These are phyloP conservation scores for Tringa solitaria DNA, from an alignment of 2,113 vertebrate genomes.

Conservation along the genomic window DNA sequence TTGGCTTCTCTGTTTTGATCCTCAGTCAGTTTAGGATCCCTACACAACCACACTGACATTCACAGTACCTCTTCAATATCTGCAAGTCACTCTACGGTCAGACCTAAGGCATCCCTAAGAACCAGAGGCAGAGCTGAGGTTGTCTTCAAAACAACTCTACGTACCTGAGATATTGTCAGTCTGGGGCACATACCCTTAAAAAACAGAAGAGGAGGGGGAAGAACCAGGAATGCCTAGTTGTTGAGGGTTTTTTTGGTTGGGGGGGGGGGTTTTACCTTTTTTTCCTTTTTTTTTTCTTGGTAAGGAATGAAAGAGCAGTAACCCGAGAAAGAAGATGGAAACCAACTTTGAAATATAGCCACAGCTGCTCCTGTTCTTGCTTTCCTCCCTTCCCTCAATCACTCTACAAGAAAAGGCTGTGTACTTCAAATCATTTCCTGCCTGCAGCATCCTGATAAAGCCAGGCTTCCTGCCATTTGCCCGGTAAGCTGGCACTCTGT, in stretches of 20 bases:
- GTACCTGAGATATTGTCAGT: neutral
- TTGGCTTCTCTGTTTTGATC: neutral
- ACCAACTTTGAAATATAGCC: conserved; percentile 16
- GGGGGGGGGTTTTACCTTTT: neutral
- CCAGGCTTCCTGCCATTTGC: conserved; percentile 43
- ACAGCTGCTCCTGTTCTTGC: neutral
- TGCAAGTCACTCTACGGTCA: neutral
- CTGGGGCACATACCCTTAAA: neutral
- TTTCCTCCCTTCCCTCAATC: conserved; percentile 26
- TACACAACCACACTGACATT: neutral
- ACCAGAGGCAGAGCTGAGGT: neutral
- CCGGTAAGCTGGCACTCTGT: conserved; percentile 11
- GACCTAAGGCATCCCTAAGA: neutral
- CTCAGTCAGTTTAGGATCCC: neutral
- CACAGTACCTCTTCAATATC: neutral
- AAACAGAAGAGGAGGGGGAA: neutral
- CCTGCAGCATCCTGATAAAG: conserved; percentile 65
- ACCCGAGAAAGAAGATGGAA: neutral
- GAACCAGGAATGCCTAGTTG: neutral
- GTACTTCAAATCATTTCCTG: conserved; percentile 58
- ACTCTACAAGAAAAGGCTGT: conserved; percentile 16
- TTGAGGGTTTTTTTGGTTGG: too few relatives aligned
- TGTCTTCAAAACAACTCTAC: neutral
- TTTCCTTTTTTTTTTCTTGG: too few relatives aligned
- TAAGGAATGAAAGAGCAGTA: neutral